Conservation (phyloP, 1,140 invertebrate species). For the Agrypnia vestita region DNA sequence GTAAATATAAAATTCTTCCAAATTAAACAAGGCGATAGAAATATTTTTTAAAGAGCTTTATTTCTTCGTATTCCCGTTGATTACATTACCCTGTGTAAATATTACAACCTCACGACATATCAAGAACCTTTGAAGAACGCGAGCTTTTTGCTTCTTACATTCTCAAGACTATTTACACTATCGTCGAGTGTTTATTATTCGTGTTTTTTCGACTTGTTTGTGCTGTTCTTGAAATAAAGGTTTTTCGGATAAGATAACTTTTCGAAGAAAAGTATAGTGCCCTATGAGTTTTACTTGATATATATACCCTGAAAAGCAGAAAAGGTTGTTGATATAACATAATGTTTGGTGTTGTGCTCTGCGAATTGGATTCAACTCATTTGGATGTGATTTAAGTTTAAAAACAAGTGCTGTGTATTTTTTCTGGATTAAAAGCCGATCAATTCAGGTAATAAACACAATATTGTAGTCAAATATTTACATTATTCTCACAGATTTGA, state of each 20-base stretch:
- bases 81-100: constrained; percentile 8
- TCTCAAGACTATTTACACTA: too few species aligned
- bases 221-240: too few species aligned
- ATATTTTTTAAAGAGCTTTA: neutral
- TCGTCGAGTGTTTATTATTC: too few species aligned
- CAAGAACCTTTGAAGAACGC: too few species aligned
- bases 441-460: neutral
- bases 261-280: too few species aligned
- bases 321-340: neutral
- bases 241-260: too few species aligned
- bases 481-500: too few species aligned
- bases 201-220: too few species aligned
- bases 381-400: constrained; percentile 23
- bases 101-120: neutral
- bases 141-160: too few species aligned
- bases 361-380: neutral
- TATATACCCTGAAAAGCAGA: constrained; percentile 1
- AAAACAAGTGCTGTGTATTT: constrained; percentile 8
- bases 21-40: too few species aligned
- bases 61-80: constrained; percentile 1
- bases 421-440: neutral
- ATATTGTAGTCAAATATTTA: neutral
- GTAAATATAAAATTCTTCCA: too few species aligned
- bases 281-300: neutral
- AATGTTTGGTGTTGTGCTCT: constrained; percentile 19